These are phyloP conservation scores for Vireo griseus DNA, from an alignment of 2,797 vertebrate species.

Conservation along the genomic window DNA sequence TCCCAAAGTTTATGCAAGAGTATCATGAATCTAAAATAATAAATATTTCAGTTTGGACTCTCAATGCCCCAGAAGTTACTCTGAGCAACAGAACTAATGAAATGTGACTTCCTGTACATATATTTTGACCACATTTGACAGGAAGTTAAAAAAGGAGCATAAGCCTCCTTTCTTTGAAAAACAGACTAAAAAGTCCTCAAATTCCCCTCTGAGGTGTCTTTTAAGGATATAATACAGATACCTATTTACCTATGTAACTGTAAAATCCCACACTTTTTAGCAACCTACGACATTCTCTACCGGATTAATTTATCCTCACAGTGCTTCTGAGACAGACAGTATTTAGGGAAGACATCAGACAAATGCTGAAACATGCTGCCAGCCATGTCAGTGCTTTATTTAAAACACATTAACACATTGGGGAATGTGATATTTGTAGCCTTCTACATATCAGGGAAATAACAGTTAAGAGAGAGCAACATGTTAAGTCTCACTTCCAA, in stretches of 20 bases:
- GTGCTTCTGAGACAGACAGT: constrained; percentile 2
- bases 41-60: background rate
- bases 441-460: background rate
- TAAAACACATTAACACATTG: constrained; percentile 16
- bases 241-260: background rate
- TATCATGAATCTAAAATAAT: background rate
- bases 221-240: background rate
- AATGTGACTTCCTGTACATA: background rate
- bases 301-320: constrained; percentile 19
- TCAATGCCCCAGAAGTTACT: background rate
- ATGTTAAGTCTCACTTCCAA: background rate
- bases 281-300: background rate
- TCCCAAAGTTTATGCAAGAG: background rate
- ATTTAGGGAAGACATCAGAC: constrained; percentile 14
- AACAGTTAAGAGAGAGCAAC: background rate
- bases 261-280: background rate
- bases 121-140: background rate
- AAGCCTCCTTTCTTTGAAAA: background rate
- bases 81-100: background rate
- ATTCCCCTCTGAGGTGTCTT: background rate
- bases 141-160: background rate
- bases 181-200: background rate
- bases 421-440: background rate
- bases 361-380: constrained; percentile 38
- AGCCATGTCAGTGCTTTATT: constrained; percentile 32